phyloP scores from a whole-genome alignment of 2,888 invertebrate species.

The Thecophora atra region DNA sequence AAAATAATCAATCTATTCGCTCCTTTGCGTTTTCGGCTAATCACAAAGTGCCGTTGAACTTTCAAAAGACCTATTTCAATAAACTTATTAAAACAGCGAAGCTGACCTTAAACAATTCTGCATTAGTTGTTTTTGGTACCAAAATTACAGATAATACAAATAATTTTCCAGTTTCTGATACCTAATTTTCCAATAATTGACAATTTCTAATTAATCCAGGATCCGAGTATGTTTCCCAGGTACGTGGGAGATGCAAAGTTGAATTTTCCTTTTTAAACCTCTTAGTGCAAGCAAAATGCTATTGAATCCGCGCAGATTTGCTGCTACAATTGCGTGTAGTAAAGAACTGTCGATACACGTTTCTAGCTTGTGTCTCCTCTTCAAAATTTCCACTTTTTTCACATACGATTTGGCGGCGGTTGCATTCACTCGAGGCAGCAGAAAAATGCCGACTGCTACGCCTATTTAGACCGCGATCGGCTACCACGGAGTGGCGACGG shows the following conservation, averaged over 20 bases:
- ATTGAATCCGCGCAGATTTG: neutral
- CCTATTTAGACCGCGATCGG: constrained; percentile 8
- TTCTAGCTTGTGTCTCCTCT: neutral
- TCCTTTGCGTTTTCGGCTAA: too few relatives aligned
- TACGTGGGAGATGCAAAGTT: neutral
- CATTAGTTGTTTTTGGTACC: too few relatives aligned
- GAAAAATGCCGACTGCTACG: neutral
- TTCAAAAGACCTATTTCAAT: too few relatives aligned
- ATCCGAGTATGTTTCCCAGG: neutral
- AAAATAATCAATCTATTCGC: too few relatives aligned
- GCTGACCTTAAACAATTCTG: too few relatives aligned
- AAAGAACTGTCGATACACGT: neutral
- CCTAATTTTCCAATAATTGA: too few relatives aligned
- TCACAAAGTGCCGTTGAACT: too few relatives aligned
- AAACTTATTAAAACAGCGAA: too few relatives aligned
- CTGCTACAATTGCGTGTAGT: constrained; percentile 8
- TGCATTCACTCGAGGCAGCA: neutral
- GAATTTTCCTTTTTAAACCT: neutral
- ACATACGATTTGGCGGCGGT: neutral
- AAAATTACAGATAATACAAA: too few relatives aligned
- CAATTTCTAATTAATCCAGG: neutral
- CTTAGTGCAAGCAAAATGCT: neutral
- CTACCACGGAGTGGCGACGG: neutral
- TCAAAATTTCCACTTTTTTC: neutral
- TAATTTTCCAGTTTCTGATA: too few relatives aligned